phyloP scores from a whole-genome alignment of 2,113 vertebrate species.

The Corydoras sp. region DNA sequence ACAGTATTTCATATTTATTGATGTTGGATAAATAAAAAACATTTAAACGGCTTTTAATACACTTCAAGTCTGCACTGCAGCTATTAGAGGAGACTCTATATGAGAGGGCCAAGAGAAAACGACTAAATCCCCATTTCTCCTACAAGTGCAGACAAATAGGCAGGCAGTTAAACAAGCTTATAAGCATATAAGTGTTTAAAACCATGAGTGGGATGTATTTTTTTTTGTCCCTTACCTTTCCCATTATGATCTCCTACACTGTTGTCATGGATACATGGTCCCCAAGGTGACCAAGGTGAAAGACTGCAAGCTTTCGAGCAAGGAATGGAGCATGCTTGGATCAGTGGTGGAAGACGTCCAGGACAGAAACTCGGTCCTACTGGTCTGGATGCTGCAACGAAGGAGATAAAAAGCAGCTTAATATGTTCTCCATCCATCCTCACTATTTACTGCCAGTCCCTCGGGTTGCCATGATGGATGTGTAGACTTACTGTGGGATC shows the following conservation, averaged over 20 bases:
- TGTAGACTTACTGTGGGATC: constrained; percentile 32
- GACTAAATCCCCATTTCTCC: no score
- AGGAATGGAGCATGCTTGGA: constrained; percentile 67
- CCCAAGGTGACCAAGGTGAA: constrained; percentile 73
- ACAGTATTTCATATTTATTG: no score
- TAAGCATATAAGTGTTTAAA: no score
- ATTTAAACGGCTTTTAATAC: no score
- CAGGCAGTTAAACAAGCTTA: no score
- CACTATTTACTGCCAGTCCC: not conserved
- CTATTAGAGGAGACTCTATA: no score
- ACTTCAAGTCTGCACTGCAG: no score
- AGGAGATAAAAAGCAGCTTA: not conserved
- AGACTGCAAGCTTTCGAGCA: constrained; percentile 66
- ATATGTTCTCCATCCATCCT: not conserved
- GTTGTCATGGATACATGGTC: constrained; percentile 69
- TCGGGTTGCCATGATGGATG: no score
- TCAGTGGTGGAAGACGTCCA: constrained; percentile 55
- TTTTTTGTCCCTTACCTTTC: constrained; percentile 62
- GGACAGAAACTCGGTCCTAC: constrained; percentile 64
- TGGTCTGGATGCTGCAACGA: constrained; percentile 66
- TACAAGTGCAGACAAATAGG: no score
- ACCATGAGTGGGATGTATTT: constrained; percentile 10
- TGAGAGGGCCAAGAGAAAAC: no score
- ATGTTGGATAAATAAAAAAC: no score
- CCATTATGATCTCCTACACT: constrained; percentile 68